Percentiles rank a stretch among this genome's conserved stretches.
phyloP scores from a whole-genome alignment of 1,140 invertebrate species.

The Chymomyza costata region DNA sequence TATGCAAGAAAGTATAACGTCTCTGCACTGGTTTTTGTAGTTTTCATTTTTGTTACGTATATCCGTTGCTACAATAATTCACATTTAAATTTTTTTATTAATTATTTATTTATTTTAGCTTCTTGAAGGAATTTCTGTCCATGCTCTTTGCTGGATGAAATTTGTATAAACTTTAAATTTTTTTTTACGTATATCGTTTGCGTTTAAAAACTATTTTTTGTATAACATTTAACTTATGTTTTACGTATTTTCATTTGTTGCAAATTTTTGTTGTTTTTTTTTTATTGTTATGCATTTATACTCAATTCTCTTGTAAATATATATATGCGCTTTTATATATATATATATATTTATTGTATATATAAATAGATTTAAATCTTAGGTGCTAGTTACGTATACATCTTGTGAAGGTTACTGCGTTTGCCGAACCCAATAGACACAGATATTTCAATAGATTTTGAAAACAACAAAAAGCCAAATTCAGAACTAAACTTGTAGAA shows the following conservation, averaged over 20 bases:
- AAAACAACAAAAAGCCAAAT: too few relatives aligned
- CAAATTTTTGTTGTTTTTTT: constrained; percentile 37
- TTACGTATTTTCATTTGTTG: constrained; percentile 46
- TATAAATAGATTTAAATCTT: constrained; percentile 39
- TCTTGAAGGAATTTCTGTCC: background rate
- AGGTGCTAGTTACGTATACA: constrained; percentile 73
- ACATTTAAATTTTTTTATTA: constrained; percentile 54
- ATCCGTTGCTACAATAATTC: constrained; percentile 68
- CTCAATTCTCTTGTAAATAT: constrained; percentile 41
- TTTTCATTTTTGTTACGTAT: constrained; percentile 53
- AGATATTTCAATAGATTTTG: background rate
- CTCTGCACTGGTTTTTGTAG: constrained; percentile 18
- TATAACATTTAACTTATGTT: constrained; percentile 69
- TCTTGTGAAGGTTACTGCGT: constrained; percentile 57
- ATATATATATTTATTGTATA: constrained; percentile 32
- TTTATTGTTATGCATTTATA: constrained; percentile 61
- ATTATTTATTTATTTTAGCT: constrained; percentile 1
- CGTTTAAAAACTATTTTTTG: constrained; percentile 68
- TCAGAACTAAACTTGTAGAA: too few relatives aligned
- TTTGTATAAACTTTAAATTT: constrained; percentile 39
- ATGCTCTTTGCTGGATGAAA: constrained; percentile 12
- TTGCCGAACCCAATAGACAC: too few relatives aligned
- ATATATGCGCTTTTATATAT: constrained; percentile 23
- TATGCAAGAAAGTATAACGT: constrained; percentile 43
- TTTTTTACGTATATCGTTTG: constrained; percentile 52